Evolutionary conservation across 2,113 vertebrate genomes (phyloP), one percentile per base, ranked within the genome.

Genomic region (Spheniscus mendiculus): DNA sequence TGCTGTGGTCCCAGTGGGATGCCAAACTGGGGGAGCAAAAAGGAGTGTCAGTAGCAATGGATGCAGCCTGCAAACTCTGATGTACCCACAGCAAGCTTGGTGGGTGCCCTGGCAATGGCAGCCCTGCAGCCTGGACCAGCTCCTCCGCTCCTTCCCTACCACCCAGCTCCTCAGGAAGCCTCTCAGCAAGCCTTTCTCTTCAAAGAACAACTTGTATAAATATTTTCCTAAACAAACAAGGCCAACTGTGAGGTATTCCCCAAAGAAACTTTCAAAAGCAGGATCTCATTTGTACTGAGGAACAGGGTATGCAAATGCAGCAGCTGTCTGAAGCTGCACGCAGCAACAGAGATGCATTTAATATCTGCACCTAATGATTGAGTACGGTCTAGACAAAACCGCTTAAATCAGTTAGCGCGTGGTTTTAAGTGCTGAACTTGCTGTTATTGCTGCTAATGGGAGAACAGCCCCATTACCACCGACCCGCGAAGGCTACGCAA

Each of bases 181-280:
- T 81, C 73, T 58, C 73, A 69, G 73, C 58, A 26, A 63, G 69
- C 59, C 52, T 29, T 53, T 18, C 70, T 22, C 79, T 82, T 87
- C 92, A 71, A 87, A 96, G 84, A 58, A 32, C 45, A 45, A 63
- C 77, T 63, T 14, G 58, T 22, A 76, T 42, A 83, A 93, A 91
- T 59, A 72, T 30, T 69, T 96, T 91, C 92, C 96, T 97, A 95
- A 97, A 94, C 97, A 97, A 97, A 97, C 93, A 96, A 90, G 89
- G 93, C 96, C 30, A 27, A 62, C 85, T 49, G 92, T 36, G 76
- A 96, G 96, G 95, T 96, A 96, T 98, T 97, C 95, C 97, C 97
- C 87, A 73, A 94, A 96, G 96, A 79, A 95, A 88, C 91, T 83
- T 81, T 34, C 61, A 83, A 83, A 91, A 94, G 91, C 92, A n/a